phyloP scores from a whole-genome alignment of 2,113 vertebrate genomes.

The Rhynchomys soricoides region DNA sequence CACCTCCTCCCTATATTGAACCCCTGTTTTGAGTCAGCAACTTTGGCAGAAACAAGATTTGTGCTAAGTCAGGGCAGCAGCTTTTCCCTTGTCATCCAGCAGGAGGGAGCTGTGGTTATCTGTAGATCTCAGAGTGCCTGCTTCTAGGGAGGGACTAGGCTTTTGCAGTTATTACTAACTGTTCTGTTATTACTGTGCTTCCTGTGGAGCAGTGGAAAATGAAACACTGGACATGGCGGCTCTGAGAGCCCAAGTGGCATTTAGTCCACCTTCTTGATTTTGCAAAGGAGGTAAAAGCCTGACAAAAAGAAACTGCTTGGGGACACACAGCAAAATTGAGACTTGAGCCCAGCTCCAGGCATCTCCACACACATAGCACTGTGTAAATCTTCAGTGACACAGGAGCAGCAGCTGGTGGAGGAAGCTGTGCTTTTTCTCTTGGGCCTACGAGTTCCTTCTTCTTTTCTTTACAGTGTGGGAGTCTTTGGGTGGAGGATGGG shows the following conservation, averaged over 20 bases:
- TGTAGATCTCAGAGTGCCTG: too few relatives aligned
- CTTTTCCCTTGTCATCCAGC: not conserved
- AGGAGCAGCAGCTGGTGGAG: not conserved
- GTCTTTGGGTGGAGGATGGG: not conserved
- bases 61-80: not conserved
- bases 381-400: accelerated
- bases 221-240: not conserved
- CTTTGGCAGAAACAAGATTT: not conserved
- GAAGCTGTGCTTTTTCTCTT: not conserved
- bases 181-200: too few relatives aligned
- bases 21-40: not conserved
- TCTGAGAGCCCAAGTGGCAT: not conserved
- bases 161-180: not conserved
- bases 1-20: not conserved
- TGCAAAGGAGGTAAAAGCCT: not conserved
- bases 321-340: not conserved
- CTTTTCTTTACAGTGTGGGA: constrained; percentile 3
- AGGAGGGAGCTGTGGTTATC: not conserved
- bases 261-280: not conserved
- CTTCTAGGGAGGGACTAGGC: not conserved
- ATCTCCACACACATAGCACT: accelerated
- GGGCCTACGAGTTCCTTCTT: not conserved
- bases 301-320: not conserved
- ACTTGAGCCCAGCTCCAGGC: not conserved
- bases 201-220: not conserved